Conservation (phyloP, 2,113 vertebrate species). For the Nansenia antarctica region DNA sequence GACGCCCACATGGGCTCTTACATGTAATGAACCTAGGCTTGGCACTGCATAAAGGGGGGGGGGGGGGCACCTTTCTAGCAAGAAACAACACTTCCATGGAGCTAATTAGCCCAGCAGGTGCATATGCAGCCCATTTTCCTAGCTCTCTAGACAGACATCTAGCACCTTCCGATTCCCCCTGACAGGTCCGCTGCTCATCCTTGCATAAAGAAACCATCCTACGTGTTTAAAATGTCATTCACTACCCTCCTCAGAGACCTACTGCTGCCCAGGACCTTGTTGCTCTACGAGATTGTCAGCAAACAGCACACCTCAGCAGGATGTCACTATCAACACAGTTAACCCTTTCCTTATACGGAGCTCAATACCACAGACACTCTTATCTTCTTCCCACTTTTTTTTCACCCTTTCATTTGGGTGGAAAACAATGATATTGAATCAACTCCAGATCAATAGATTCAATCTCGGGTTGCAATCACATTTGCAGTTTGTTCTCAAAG, state of each 20-base stretch:
- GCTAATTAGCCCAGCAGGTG: conserved; percentile 41
- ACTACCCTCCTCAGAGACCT: conserved; percentile 34
- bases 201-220: conserved; percentile 35
- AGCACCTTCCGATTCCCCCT: conserved; percentile 38
- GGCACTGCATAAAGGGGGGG: background rate
- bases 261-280: conserved; percentile 43
- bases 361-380: too few species aligned
- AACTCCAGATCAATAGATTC: conserved; percentile 78
- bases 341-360: background rate
- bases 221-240: conserved; percentile 55
- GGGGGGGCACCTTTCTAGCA: background rate
- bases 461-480: conserved; percentile 78
- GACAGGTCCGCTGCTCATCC: conserved; percentile 39
- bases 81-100: conserved; percentile 19
- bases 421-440: conserved; percentile 75
- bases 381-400: conserved; percentile 75
- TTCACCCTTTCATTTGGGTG: conserved; percentile 65
- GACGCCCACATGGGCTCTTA: background rate
- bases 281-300: conserved; percentile 39
- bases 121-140: conserved; percentile 26
- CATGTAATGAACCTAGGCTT: background rate
- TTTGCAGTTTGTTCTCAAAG: conserved; percentile 60
- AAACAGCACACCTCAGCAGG: conserved; percentile 42
- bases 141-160: conserved; percentile 41
- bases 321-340: conserved; percentile 31